Conservation (phyloP, 53 echinoderm and acorn worm genomes). For the Henricia sp. region DNA sequence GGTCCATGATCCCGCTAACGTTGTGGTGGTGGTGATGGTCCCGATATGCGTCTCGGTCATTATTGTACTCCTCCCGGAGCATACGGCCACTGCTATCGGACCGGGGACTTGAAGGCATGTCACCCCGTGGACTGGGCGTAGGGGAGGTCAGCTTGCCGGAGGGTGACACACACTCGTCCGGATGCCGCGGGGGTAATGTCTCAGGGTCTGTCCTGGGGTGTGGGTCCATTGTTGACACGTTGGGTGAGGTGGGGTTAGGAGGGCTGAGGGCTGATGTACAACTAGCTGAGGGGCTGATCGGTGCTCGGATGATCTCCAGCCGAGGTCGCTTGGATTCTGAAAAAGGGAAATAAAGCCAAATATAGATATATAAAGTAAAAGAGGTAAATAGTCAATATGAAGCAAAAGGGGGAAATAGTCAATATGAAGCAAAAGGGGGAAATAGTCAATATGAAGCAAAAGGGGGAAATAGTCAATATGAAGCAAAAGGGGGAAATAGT, state of each 20-base stretch:
- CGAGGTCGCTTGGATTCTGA: conserved; percentile 83
- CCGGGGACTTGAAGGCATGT: conserved; percentile 35
- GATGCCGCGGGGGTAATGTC: conserved; percentile 56
- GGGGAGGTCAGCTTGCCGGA: conserved; percentile 75
- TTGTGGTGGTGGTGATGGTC: conserved; percentile 25
- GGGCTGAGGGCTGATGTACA: conserved; percentile 73
- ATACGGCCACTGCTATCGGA: conserved; percentile 45
- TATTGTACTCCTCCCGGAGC: conserved; percentile 38
- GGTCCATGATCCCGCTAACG: conserved; percentile 14
- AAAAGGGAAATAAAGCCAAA: too few species aligned
- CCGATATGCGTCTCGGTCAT: conserved; percentile 20
- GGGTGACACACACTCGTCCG: conserved; percentile 73
- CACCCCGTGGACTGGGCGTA: conserved; percentile 58
- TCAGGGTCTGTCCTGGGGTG: conserved; percentile 57
- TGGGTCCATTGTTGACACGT: not conserved
- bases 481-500: too few species aligned
- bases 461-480: too few species aligned
- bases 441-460: too few species aligned
- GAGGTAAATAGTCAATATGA: too few species aligned
- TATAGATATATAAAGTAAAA: too few species aligned
- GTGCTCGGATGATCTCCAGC: conserved; percentile 89
- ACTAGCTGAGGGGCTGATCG: conserved; percentile 72
- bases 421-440: too few species aligned
- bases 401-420: too few species aligned
- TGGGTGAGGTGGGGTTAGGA: conserved; percentile 64